These are phyloP conservation scores for Erinaceus europaeus DNA, from an alignment of 2,113 vertebrate genomes.

Conservation along the genomic window DNA sequence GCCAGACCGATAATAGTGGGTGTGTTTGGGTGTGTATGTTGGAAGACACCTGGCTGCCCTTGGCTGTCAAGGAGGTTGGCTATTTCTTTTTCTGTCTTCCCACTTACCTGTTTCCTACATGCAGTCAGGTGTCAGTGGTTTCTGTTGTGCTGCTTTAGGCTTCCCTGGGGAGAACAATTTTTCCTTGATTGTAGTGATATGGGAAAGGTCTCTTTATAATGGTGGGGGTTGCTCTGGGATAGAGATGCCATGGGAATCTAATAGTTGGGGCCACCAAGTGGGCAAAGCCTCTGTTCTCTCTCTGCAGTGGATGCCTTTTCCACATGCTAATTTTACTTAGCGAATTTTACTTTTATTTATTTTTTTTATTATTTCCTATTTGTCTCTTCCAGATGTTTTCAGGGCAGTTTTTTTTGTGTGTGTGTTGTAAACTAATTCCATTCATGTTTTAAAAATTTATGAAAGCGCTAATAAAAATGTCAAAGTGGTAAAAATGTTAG, in stretches of 20 bases:
- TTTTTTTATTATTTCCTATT: constrained; percentile 85
- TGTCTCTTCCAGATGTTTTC: constrained; percentile 89
- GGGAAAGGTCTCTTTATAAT: not conserved
- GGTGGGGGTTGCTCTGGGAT: too few species aligned
- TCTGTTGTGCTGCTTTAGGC: not conserved
- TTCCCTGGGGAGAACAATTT: constrained; percentile 45
- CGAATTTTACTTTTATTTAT: constrained; percentile 77
- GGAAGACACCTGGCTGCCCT: not conserved
- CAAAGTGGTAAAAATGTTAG: constrained; percentile 91
- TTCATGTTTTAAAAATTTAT: constrained; percentile 92
- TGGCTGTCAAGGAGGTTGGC: constrained; percentile 2
- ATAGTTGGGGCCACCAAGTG: constrained; percentile 17
- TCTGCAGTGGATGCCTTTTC: constrained; percentile 74
- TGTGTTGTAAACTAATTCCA: constrained; percentile 88
- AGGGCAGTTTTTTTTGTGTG: constrained; percentile 80
- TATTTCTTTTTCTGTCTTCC: constrained; percentile 49
- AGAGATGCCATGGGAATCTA: too few species aligned
- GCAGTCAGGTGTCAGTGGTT: constrained; percentile 53
- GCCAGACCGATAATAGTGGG: not conserved
- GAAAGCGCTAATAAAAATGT: constrained; percentile 91
- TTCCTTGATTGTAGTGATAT: constrained; percentile 34
- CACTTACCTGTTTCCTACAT: not conserved
- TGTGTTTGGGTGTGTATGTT: not conserved
- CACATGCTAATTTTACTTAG: constrained; percentile 83
- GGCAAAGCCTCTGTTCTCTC: constrained; percentile 54